These are phyloP conservation scores for Callorhinus ursinus DNA, from an alignment of 2,113 vertebrate genomes.

Conservation along the genomic window DNA sequence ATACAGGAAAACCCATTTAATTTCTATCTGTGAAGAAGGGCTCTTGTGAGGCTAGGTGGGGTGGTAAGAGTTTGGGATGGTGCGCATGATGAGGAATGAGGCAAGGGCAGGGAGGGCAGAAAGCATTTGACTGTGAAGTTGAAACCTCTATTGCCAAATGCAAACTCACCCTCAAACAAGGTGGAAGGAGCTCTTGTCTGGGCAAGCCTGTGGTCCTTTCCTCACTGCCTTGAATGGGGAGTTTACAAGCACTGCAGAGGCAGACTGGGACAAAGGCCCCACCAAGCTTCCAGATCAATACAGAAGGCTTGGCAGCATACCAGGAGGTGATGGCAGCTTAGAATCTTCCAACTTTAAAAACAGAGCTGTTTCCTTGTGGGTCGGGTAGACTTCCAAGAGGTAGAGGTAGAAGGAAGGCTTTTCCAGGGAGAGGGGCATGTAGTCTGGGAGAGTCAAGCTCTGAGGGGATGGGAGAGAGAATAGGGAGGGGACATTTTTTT, in stretches of 20 bases:
- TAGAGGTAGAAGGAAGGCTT: background rate
- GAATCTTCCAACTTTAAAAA: background rate
- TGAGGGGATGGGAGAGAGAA: background rate
- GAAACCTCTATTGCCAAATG: background rate
- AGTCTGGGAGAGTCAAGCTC: background rate
- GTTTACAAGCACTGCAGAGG: background rate
- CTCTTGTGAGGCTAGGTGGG: background rate
- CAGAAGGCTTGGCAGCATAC: background rate
- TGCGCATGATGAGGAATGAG: background rate
- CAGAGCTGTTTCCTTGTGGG: background rate
- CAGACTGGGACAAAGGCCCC: background rate
- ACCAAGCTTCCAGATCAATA: background rate
- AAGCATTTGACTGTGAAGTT: background rate
- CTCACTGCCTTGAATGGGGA: background rate
- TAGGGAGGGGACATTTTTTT: background rate
- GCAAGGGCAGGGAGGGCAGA: background rate
- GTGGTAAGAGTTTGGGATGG: background rate
- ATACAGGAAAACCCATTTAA: constrained; percentile 25
- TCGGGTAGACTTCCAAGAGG: background rate
- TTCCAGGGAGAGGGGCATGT: accelerated
- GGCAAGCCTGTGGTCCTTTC: too few relatives aligned
- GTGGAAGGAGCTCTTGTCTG: background rate
- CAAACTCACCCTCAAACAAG: background rate
- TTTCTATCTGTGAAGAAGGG: background rate
- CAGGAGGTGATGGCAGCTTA: background rate